Conservation (phyloP, 2,888 invertebrate species). For the Camponotus fellah region DNA sequence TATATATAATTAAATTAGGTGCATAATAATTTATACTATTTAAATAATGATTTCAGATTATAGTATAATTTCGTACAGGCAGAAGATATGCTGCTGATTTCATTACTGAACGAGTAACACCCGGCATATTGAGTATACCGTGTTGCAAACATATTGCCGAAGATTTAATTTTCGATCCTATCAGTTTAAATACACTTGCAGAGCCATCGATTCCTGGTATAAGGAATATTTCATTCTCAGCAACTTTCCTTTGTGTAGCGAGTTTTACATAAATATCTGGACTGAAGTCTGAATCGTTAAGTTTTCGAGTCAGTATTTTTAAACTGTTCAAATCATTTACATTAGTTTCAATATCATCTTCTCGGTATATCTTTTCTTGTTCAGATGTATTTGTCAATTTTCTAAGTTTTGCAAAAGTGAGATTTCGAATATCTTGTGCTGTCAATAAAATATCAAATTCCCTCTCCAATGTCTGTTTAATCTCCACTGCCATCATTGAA, state of each 20-base stretch:
- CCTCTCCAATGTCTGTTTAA: slow-evolving; percentile 96
- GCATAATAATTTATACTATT: background rate
- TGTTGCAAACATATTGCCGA: slow-evolving; percentile 80
- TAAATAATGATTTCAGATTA: background rate
- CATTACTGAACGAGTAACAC: background rate
- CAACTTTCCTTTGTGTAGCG: slow-evolving; percentile 65
- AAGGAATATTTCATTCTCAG: slow-evolving; percentile 78
- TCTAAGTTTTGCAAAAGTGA: slow-evolving; percentile 91
- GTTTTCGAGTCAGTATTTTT: background rate
- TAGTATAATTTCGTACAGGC: slow-evolving; percentile 28
- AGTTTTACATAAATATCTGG: slow-evolving; percentile 73
- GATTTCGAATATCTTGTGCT: slow-evolving; percentile 93
- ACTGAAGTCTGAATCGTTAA: background rate
- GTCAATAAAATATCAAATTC: slow-evolving; percentile 95
- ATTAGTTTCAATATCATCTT: background rate
- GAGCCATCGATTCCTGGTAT: slow-evolving; percentile 85
- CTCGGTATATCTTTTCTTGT: slow-evolving; percentile 47
- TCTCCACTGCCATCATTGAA: slow-evolving; percentile 98
- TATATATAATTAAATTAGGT: background rate
- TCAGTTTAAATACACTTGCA: slow-evolving; percentile 77
- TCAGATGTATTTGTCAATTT: slow-evolving; percentile 79
- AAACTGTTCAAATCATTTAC: slow-evolving; percentile 9
- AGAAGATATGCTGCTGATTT: slow-evolving; percentile 40
- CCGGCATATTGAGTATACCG: background rate
- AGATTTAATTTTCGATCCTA: slow-evolving; percentile 80